These are phyloP conservation scores for Astyanax mexicanus DNA, from an alignment of 2,797 vertebrate species.

Conservation along the genomic window DNA sequence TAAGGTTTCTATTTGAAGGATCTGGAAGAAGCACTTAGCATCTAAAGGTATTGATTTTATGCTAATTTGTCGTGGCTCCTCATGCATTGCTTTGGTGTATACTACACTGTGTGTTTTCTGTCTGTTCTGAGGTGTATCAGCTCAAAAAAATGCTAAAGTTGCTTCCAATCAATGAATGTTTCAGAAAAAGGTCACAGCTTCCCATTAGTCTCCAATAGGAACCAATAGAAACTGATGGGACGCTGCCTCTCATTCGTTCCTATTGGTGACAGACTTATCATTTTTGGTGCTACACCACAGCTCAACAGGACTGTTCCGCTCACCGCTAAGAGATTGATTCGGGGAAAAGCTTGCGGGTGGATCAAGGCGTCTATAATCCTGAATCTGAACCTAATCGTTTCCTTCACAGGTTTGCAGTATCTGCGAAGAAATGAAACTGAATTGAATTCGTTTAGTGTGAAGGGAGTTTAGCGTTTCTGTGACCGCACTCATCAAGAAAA, in stretches of 20 bases:
- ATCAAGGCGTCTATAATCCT: not conserved
- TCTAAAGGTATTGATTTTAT: not conserved
- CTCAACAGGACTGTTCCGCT: not conserved
- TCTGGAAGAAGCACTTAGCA: not conserved
- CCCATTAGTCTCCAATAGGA: not conserved
- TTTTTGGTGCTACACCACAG: not conserved
- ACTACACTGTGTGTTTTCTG: not conserved
- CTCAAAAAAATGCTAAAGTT: not conserved
- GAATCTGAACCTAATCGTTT: not conserved
- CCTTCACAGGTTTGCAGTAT: not conserved
- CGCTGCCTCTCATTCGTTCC: too few species aligned
- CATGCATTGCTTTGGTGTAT: not conserved
- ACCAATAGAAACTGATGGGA: too few species aligned
- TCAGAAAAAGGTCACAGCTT: not conserved
- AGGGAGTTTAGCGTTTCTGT: too few species aligned
- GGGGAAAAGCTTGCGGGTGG: not conserved
- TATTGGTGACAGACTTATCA: too few species aligned
- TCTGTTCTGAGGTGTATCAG: too few species aligned
- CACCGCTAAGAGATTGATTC: not conserved
- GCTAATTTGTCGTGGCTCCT: too few species aligned
- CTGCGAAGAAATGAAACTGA: constrained; percentile 61
- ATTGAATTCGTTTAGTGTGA: constrained; percentile 70
- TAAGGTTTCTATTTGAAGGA: not conserved
- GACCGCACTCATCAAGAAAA: too few species aligned
- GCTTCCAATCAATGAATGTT: not conserved